Evolutionary conservation across 2,113 vertebrate genomes (phyloP).

Genomic region (Apaloderma vittatum): DNA sequence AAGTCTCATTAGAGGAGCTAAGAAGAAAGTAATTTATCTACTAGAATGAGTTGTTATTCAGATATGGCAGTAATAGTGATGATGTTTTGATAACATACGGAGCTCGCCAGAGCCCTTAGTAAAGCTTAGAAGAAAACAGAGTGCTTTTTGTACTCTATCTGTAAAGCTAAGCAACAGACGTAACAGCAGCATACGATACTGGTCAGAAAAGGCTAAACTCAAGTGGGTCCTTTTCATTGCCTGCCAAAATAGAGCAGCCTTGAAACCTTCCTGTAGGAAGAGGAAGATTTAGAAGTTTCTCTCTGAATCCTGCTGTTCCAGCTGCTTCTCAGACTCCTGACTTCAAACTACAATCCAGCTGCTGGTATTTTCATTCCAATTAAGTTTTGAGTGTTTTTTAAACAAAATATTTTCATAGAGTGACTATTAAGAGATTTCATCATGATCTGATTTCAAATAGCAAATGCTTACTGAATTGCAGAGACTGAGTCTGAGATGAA

Average conservation of each 20-base stretch:
- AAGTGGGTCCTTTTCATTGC: constrained; percentile 30
- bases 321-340: constrained; percentile 33
- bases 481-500: background rate
- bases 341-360: constrained; percentile 55
- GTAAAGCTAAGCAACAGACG: background rate
- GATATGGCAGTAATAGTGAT: background rate
- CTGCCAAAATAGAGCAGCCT: constrained; percentile 40
- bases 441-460: constrained; percentile 58
- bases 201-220: background rate
- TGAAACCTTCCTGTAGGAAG: constrained; percentile 3
- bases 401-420: constrained; percentile 66
- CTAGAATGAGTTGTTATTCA: background rate
- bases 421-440: constrained; percentile 50
- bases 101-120: background rate
- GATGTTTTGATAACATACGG: background rate
- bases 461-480: constrained; percentile 9
- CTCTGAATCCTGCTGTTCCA: constrained; percentile 28
- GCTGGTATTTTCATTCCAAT: constrained; percentile 69
- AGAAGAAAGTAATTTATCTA: background rate
- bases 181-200: background rate
- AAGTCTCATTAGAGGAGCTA: background rate
- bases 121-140: background rate
- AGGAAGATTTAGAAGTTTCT: background rate
- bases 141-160: background rate
- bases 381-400: constrained; percentile 66